Base-by-base conservation (phyloP, 2,888 invertebrate genomes). In the Ormyrus nitidulus region DNA sequence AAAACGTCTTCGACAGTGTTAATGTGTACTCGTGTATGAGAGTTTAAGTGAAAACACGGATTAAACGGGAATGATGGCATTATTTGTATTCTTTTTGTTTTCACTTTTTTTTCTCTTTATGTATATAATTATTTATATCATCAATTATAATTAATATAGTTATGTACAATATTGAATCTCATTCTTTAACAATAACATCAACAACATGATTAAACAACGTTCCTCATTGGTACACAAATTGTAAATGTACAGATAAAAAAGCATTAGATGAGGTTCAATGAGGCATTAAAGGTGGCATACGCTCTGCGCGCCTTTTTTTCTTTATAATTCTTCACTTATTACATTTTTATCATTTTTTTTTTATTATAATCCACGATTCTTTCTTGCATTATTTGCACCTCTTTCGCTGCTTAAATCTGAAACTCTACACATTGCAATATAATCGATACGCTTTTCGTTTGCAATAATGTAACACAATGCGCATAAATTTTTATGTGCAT, bases 171-270 rank as follows among this genome's bases (percentile, higher is more conserved):
- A 93, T 94, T 94, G 93, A 93, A 94, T 94, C 93, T 92, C 90
- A 90, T 93, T 93, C 93, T 94, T 92, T 94, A 94, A 94, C 94
- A 94, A 94, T 94, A 94, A 94, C 94, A 94, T 94, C 94, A 94
- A 94, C 94, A 94, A 92, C 91, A 92, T 91, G 94, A 93, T 93
- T 93, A 89, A 90, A 90, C 90, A 90, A 90, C 90, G 90, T 90
- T 87, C 90, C 89, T 89, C 90, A 90, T 89, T 89, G 90, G 90
- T 90, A 90, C 90, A 90, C 89, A 90, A 90, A 90, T 90, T 90
- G 90, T 90, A 90, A 90, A 90, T 90, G 87, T 90, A 90, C 90
- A 90, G 90, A 90, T 90, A 90, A 90, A 90, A 90, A 90, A 90
- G 90, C 90, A 88, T 90, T 89, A 90, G 88, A 90, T 90, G 89